Base-by-base conservation (phyloP, 2,113 vertebrate species). In the Caloenas nicobarica region DNA sequence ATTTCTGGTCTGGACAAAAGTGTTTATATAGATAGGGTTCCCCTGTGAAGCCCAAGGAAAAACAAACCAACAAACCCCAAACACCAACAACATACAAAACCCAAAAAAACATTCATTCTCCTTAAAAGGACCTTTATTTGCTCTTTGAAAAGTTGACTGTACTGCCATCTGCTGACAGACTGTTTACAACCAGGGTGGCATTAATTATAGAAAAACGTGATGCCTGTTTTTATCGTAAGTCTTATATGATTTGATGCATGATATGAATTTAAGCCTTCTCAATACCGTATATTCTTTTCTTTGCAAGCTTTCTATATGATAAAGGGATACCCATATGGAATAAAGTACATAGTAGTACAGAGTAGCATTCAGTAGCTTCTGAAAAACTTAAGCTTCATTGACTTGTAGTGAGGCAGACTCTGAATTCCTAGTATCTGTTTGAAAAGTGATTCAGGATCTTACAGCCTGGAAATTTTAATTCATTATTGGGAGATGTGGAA, bases 111-210 rank as follows among this genome's bases (percentile, higher is more conserved):
- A 46, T 46, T 46, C 51, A 31, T 44, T 44, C 28, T 69, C 16
- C 23, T 86, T 81, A 57, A 46, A 89, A 91, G 57, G 31, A 48
- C 38, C 29, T 86, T 78, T 61, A 51, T 73, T 73, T 50, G 29
- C 58, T 78, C 8, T 65, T 86, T 38, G 9, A 33, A 31, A 40
- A 16, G 51, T 33, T 96, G 86, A 42, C 86, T 93, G 81, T 74
- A 93, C 65, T 96, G 96, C 96, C 97, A 93, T 77, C 96, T 97
- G 86, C 92, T 91, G 96, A 34, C 81, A 46, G n/a, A 31, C 16
- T 26, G 38, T 25, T 74, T 31, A 18, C 53, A 64, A 1, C 16
- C 34, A 54, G 40, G 19, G 65, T n/a, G 46, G 29, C 29, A 10
- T 11, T 34, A 42, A 26, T 33, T 40, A 21, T 1, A 40, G 36